Conservation (phyloP, 1,140 invertebrate species). For the Cyclargus thomasi region DNA sequence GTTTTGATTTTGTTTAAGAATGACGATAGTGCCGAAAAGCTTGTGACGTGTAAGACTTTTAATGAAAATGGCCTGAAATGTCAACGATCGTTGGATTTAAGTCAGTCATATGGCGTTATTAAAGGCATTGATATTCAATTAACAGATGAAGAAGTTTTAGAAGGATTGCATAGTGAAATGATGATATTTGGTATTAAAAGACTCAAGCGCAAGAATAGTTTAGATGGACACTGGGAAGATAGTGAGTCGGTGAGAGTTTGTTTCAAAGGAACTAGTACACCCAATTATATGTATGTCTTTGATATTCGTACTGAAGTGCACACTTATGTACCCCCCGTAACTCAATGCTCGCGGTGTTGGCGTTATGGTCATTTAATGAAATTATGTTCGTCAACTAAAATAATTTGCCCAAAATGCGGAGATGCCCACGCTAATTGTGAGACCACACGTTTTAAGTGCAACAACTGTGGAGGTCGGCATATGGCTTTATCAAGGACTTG, state of each 20-base stretch:
- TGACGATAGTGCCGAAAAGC: constrained; percentile 18
- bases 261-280: constrained; percentile 27
- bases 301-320: constrained; percentile 27
- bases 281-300: constrained; percentile 22
- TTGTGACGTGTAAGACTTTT: constrained; percentile 19
- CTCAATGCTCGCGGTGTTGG: constrained; percentile 40
- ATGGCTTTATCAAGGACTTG: constrained; percentile 28
- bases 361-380: constrained; percentile 29
- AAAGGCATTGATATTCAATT: constrained; percentile 22
- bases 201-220: constrained; percentile 25
- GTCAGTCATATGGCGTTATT: constrained; percentile 24
- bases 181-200: constrained; percentile 24
- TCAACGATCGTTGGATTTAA: constrained; percentile 21
- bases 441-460: constrained; percentile 28
- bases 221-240: constrained; percentile 19
- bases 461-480: constrained; percentile 32
- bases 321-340: constrained; percentile 33
- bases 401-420: constrained; percentile 38
- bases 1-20: constrained; percentile 22
- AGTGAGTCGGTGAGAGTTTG: constrained; percentile 26
- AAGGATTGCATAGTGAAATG: constrained; percentile 13
- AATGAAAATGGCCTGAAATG: constrained; percentile 20
- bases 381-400: constrained; percentile 29
- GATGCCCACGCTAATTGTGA: constrained; percentile 33
- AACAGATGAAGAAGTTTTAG: constrained; percentile 20